A percentile compares a stretch with the other conserved stretches of the same genome.
phyloP scores from a whole-genome alignment of 2,113 vertebrate genomes.

The Calyptomena viridis region DNA sequence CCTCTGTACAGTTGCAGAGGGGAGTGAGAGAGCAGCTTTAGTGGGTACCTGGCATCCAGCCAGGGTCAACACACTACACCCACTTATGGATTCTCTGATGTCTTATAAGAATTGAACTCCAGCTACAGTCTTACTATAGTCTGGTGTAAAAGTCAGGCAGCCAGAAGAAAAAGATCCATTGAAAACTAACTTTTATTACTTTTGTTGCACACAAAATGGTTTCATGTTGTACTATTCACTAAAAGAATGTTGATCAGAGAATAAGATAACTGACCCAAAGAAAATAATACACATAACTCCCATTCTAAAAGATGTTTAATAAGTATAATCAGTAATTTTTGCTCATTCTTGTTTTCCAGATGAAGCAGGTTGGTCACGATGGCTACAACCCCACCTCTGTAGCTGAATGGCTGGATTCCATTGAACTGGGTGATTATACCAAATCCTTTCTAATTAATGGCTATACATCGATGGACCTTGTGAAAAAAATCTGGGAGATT shows the following conservation, averaged over 20 bases:
- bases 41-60: too few species aligned
- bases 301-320: background rate
- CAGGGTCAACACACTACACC: too few species aligned
- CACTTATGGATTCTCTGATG: background rate
- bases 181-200: background rate
- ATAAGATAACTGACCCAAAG: background rate
- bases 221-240: background rate
- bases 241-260: background rate
- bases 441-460: constrained; percentile 97
- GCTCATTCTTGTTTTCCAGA: constrained; percentile 74
- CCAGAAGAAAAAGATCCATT: background rate
- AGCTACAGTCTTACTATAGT: background rate
- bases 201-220: background rate
- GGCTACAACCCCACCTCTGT: constrained; percentile 95
- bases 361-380: constrained; percentile 90
- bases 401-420: constrained; percentile 96
- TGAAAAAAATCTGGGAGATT: constrained; percentile 99
- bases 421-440: constrained; percentile 97
- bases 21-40: too few species aligned
- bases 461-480: constrained; percentile 97
- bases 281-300: background rate
- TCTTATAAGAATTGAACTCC: background rate
- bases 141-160: background rate
- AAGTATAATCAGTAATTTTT: background rate
- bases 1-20: too few species aligned